phyloP scores from a whole-genome alignment of 2,113 vertebrate species.

The Periophthalmus modestus region DNA sequence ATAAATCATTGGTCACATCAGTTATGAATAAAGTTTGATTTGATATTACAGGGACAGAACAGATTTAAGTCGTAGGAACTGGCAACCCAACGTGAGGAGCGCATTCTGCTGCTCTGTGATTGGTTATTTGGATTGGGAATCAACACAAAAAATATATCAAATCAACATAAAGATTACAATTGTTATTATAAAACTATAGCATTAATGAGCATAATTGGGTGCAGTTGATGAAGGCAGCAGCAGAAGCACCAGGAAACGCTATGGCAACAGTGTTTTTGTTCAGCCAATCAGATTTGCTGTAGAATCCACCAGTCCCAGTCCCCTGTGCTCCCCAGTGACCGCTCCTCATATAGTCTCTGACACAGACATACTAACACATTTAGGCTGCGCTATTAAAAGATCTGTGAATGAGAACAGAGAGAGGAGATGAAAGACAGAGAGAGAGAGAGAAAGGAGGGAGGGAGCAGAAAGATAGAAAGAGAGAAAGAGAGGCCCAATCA shows the following conservation, averaged over 20 bases:
- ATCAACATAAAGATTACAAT: no score
- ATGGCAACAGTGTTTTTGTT: neutral
- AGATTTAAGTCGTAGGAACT: neutral
- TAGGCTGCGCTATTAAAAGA: slow-evolving; percentile 61
- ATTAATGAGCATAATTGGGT: neutral
- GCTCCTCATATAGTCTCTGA: slow-evolving; percentile 45
- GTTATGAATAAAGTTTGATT: no score
- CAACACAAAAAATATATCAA: no score
- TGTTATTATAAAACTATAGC: no score
- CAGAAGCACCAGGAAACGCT: neutral
- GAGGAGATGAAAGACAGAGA: neutral
- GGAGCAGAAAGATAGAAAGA: neutral
- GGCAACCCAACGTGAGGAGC: neutral
- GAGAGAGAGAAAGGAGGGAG: neutral
- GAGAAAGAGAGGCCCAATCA: neutral
- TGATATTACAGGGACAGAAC: no score
- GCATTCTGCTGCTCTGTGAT: no score
- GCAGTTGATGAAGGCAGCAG: neutral
- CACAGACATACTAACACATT: slow-evolving; percentile 50
- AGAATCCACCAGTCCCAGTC: neutral
- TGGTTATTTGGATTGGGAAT: no score
- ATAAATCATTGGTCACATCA: no score
- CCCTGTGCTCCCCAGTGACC: neutral
- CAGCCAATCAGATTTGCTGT: neutral
- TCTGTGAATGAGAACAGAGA: slow-evolving; percentile 39